A percentile compares a stretch with the other conserved stretches of the same genome.
Evolutionary conservation across 64 coral and sea anemone genomes (phyloP).

Genomic region (Acropora yongei): DNA sequence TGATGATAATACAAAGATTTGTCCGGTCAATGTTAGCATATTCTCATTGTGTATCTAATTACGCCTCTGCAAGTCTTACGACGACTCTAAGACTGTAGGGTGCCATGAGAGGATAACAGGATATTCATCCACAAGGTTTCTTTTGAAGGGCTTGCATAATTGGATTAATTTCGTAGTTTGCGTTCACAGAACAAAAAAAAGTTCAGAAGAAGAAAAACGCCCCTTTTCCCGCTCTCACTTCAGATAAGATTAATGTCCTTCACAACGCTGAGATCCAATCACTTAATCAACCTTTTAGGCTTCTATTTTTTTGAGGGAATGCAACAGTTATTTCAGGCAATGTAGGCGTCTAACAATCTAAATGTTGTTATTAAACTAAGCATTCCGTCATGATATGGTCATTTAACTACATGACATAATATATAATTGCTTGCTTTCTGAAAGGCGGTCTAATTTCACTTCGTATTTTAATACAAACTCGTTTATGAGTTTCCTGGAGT

Average conservation of each 20-base stretch:
- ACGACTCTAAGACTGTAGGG: no score
- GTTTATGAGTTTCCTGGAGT: neutral
- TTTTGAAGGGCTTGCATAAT: neutral
- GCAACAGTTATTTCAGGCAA: neutral
- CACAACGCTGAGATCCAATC: neutral
- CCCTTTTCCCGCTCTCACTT: neutral
- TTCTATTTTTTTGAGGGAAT: neutral
- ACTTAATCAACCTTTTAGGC: neutral
- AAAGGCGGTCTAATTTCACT: neutral
- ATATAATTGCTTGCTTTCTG: neutral
- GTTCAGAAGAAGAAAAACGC: neutral
- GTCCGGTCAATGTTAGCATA: no score
- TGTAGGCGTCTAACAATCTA: neutral
- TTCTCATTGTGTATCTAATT: no score
- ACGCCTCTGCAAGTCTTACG: no score
- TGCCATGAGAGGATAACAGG: no score
- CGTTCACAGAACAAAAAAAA: neutral
- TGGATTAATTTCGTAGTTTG: neutral
- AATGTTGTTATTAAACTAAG: conserved; percentile 33
- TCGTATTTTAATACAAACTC: neutral
- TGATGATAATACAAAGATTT: neutral
- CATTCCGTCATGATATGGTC: conserved; percentile 58
- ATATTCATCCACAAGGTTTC: neutral
- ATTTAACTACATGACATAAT: conserved; percentile 47
- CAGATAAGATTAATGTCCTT: neutral